Conservation (phyloP, 30 jellyfish, hydroid and myxozoan species). For the Cassiopea andromeda region DNA sequence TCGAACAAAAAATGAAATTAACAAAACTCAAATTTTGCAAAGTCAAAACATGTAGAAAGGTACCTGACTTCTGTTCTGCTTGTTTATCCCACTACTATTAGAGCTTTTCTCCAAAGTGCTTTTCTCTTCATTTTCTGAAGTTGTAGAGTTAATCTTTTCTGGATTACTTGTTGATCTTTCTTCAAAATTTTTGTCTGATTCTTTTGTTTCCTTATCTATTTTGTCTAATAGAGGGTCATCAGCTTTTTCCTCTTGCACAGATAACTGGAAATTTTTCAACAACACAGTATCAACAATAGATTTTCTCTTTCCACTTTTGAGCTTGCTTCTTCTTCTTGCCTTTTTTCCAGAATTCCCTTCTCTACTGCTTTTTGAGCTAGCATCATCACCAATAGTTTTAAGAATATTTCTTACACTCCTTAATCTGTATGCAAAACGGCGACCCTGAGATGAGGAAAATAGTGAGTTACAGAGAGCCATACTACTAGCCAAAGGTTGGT, state of each 20-base stretch:
- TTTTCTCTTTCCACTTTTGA: constrained; percentile 12
- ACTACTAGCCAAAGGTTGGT: too few relatives aligned
- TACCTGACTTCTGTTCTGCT: neutral
- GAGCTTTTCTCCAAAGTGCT: neutral
- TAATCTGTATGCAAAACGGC: constrained; percentile 30
- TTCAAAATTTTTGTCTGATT: neutral
- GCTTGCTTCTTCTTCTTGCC: constrained; percentile 24
- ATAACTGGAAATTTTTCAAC: constrained; percentile 11
- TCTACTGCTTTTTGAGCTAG: neutral
- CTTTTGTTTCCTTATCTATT: neutral
- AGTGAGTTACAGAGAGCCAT: neutral
- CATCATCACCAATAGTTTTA: constrained; percentile 20
- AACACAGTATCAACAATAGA: constrained; percentile 41
- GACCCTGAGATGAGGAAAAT: constrained; percentile 13
- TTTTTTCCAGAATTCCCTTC: neutral
- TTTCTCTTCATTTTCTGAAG: neutral
- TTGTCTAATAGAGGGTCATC: neutral
- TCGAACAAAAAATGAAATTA: too few relatives aligned
- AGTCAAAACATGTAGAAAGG: too few relatives aligned
- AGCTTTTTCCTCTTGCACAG: neutral
- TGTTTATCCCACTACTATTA: neutral
- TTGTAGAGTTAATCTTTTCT: neutral
- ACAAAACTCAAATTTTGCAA: too few relatives aligned
- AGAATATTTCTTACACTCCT: constrained; percentile 48
- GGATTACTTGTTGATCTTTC: neutral